Percentiles rank a stretch among this genome's conserved stretches.
phyloP scores from a whole-genome alignment of 1,140 invertebrate genomes.

The Macrotrachela quadricornifera region DNA sequence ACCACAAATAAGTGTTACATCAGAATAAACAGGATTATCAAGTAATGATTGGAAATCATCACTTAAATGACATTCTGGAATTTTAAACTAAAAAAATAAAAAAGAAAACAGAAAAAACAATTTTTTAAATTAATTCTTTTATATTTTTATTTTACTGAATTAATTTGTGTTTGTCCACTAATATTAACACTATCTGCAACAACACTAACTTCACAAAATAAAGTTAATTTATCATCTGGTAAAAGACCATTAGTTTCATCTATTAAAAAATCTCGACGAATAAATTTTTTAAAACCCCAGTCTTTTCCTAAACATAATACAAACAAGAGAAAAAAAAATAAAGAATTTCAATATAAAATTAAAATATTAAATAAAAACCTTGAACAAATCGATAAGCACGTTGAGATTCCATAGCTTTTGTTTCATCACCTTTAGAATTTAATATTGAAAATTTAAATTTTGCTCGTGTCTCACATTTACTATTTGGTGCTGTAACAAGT shows the following conservation, averaged over 20 bases:
- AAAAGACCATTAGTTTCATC: conserved; percentile 91
- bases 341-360: background rate
- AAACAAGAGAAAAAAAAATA: too few species aligned
- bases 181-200: conserved; percentile 7
- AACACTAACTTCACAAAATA: conserved; percentile 77
- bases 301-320: conserved; percentile 57
- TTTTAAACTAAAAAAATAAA: conserved; percentile 38
- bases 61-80: conserved; percentile 76
- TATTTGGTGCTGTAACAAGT: conserved; percentile 60
- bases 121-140: background rate
- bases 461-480: conserved; percentile 88
- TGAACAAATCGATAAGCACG: conserved; percentile 92
- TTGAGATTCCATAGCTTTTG: conserved; percentile 89
- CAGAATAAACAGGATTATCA: conserved; percentile 83
- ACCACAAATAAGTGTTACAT: conserved; percentile 45
- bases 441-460: conserved; percentile 99
- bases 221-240: conserved; percentile 91
- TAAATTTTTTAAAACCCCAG: conserved; percentile 99
- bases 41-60: conserved; percentile 78
- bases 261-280: conserved; percentile 81
- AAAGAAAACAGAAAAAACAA: background rate
- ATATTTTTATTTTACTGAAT: conserved; percentile 33
- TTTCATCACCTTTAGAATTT: conserved; percentile 97
- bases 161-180: conserved; percentile 25
- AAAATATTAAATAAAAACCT: conserved; percentile 32